Percentiles rank a stretch among this genome's conserved stretches.
Evolutionary conservation across 2,113 vertebrate genomes (phyloP).

Genomic region (Muscicapa adusta): DNA sequence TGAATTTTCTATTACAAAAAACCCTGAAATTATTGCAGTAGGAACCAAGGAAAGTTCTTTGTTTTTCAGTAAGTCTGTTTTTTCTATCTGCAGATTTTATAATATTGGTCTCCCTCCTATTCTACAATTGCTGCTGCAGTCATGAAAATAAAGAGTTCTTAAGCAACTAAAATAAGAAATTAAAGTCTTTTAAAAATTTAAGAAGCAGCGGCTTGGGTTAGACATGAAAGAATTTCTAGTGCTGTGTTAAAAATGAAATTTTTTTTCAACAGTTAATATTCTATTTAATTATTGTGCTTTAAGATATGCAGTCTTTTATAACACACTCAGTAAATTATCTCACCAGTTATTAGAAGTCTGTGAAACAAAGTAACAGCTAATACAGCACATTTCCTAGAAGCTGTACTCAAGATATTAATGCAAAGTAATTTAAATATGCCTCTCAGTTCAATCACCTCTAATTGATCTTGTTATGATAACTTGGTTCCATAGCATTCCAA

Average conservation of each 20-base stretch:
- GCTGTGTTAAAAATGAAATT: neutral
- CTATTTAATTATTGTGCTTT: conserved; percentile 13
- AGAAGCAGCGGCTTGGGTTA: neutral
- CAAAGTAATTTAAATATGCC: conserved; percentile 2
- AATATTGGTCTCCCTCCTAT: neutral
- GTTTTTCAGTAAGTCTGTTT: neutral
- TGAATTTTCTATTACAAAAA: neutral
- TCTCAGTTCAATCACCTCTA: conserved; percentile 25
- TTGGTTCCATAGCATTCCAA: neutral
- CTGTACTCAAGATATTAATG: neutral
- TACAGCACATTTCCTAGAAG: neutral
- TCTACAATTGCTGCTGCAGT: neutral
- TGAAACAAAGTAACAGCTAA: neutral
- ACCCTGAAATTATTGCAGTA: neutral
- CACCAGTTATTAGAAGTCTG: neutral
- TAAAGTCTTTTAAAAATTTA: neutral
- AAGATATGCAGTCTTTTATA: neutral
- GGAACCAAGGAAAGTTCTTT: neutral
- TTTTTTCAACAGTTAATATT: neutral
- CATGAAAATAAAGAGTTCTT: neutral
- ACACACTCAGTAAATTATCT: neutral
- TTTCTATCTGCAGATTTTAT: neutral
- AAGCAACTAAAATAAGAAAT: neutral
- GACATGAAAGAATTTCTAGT: neutral
- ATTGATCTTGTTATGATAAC: conserved; percentile 4